Evolutionary conservation across 37 sponge, comb jelly and placozoan species (phyloP).

Genomic region (Agelas oroides): DNA sequence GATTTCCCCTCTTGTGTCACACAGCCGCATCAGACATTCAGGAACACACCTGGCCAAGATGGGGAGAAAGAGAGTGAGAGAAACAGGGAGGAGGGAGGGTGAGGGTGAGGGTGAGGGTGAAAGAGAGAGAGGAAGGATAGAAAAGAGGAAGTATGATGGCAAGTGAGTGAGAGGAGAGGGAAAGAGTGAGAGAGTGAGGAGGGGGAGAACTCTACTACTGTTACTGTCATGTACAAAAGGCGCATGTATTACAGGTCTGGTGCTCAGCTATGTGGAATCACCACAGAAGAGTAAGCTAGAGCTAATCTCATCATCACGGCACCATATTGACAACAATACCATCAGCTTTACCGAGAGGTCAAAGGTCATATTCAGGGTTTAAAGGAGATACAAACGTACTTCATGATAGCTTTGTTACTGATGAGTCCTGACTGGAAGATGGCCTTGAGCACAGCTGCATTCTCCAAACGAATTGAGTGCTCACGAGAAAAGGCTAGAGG

Average conservation of each 20-base stretch:
- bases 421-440: slow-evolving; percentile 67
- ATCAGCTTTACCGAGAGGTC: too few species aligned
- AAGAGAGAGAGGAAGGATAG: not conserved
- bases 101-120: not conserved
- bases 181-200: not conserved
- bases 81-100: not conserved
- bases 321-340: too few species aligned
- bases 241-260: too few species aligned
- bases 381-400: slow-evolving; percentile 24
- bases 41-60: slow-evolving; percentile 60
- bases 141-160: too few species aligned
- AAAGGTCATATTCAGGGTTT: too few species aligned
- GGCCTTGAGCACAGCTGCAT: slow-evolving; percentile 69
- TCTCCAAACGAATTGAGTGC: slow-evolving; percentile 81
- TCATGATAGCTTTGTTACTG: slow-evolving; percentile 61
- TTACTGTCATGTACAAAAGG: too few species aligned
- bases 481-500: slow-evolving; percentile 84
- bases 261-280: too few species aligned
- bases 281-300: too few species aligned
- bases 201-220: too few species aligned
- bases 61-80: not conserved
- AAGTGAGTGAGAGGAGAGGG: not conserved
- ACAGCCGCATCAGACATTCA: slow-evolving; percentile 77
- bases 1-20: slow-evolving; percentile 86
- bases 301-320: too few species aligned